phyloP scores from a whole-genome alignment of 2,888 invertebrate species.

The Eucriotettix oculatus region DNA sequence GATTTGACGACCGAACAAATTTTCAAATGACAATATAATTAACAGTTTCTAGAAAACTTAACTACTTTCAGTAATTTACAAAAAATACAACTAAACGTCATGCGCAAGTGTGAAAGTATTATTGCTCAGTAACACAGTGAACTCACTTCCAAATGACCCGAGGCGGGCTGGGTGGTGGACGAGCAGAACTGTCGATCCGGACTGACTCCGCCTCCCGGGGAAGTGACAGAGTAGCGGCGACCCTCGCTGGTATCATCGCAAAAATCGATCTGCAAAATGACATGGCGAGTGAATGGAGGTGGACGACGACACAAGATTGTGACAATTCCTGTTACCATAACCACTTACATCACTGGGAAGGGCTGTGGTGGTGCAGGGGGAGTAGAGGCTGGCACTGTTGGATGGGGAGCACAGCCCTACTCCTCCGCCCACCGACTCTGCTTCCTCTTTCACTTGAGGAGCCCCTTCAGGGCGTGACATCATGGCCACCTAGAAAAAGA shows the following conservation, averaged over 20 bases:
- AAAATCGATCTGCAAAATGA: not conserved
- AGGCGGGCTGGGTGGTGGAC: constrained; percentile 59
- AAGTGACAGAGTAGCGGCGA: not conserved
- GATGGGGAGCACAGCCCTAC: not conserved
- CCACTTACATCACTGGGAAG: not conserved
- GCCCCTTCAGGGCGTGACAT: not conserved
- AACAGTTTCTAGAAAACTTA: too few species aligned
- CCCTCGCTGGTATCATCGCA: not conserved
- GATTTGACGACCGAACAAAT: too few species aligned
- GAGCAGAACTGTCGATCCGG: constrained; percentile 83
- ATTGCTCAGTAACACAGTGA: not conserved
- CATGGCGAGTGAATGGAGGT: too few species aligned
- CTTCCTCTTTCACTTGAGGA: not conserved
- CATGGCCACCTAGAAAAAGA: not conserved
- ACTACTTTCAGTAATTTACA: too few species aligned
- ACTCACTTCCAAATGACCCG: constrained; percentile 33
- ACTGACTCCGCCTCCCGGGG: constrained; percentile 36
- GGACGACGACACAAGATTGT: too few species aligned
- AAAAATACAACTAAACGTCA: too few species aligned
- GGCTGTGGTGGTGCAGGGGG: not conserved
- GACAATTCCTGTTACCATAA: too few species aligned
- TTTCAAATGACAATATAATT: too few species aligned
- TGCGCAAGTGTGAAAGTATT: too few species aligned
- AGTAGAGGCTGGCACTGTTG: not conserved
- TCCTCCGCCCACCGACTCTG: not conserved